phyloP scores from a whole-genome alignment of 2,888 invertebrate genomes.

The Andrena dorsata region DNA sequence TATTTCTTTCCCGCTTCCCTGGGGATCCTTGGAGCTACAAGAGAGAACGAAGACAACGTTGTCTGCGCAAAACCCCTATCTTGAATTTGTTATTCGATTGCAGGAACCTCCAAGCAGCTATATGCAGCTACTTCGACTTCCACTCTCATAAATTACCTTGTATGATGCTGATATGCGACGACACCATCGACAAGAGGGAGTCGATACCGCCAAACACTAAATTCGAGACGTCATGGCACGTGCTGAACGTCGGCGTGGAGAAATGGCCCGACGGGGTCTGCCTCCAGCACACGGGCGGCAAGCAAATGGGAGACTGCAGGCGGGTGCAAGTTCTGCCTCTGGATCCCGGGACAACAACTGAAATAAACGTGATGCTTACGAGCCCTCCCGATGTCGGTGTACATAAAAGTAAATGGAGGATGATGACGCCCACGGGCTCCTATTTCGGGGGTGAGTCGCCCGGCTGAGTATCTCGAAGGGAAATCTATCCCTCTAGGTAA shows the following conservation, averaged over 20 bases:
- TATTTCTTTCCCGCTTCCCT: too few species aligned
- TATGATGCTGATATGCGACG: constrained; percentile 91
- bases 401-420: constrained; percentile 95
- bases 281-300: constrained; percentile 91
- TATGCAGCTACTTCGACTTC: constrained; percentile 97
- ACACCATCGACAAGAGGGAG: constrained; percentile 92
- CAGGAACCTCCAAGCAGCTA: constrained; percentile 98
- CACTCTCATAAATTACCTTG: constrained; percentile 91
- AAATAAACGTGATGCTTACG: constrained; percentile 92
- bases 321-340: constrained; percentile 90
- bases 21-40: too few species aligned
- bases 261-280: constrained; percentile 95
- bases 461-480: too few species aligned
- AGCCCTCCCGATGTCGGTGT: constrained; percentile 92
- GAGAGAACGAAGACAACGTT: too few species aligned
- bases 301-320: constrained; percentile 87
- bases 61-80: too few species aligned
- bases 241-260: constrained; percentile 95
- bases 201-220: constrained; percentile 89
- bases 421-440: constrained; percentile 94
- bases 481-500: neutral
- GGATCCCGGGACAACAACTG: constrained; percentile 91
- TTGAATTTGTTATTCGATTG: constrained; percentile 25
- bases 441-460: constrained; percentile 94
- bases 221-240: constrained; percentile 95